A percentile compares a stretch with the other conserved stretches of the same genome.
These are phyloP conservation scores for Drosophila kohkoa DNA, from an alignment of 1,140 invertebrate genomes.

Conservation along the genomic window DNA sequence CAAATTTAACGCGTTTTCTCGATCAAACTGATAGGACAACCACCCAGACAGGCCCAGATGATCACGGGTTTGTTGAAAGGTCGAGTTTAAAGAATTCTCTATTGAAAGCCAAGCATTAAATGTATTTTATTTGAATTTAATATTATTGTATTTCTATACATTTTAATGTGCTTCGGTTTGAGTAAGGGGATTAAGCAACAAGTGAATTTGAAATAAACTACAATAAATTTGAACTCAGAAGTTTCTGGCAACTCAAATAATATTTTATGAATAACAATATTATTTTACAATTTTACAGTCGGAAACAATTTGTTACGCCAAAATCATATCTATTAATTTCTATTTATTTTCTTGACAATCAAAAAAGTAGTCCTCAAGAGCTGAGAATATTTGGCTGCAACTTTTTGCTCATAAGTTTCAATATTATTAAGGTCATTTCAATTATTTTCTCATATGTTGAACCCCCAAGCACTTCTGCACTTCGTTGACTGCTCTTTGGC, in stretches of 20 bases:
- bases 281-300: too few species aligned
- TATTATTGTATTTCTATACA: neutral
- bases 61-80: neutral
- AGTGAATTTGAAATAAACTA: too few species aligned
- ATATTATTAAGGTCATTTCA: constrained; percentile 17
- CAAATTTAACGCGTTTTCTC: constrained; percentile 46
- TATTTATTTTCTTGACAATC: neutral
- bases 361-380: neutral
- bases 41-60: neutral
- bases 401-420: neutral
- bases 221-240: too few species aligned
- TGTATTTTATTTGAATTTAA: neutral
- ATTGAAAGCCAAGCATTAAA: neutral
- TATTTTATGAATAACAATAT: too few species aligned
- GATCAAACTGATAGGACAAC: constrained; percentile 37
- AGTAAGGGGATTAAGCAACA: too few species aligned
- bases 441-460: constrained; percentile 14
- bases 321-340: neutral
- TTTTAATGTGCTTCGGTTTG: neutral
- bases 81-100: neutral
- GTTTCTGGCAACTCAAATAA: too few species aligned
- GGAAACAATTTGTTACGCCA: too few species aligned
- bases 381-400: neutral
- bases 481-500: neutral
- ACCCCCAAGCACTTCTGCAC: neutral